These are phyloP conservation scores for Sterrhoptilus dennistouni DNA, from an alignment of 2,113 vertebrate genomes.

Conservation along the genomic window DNA sequence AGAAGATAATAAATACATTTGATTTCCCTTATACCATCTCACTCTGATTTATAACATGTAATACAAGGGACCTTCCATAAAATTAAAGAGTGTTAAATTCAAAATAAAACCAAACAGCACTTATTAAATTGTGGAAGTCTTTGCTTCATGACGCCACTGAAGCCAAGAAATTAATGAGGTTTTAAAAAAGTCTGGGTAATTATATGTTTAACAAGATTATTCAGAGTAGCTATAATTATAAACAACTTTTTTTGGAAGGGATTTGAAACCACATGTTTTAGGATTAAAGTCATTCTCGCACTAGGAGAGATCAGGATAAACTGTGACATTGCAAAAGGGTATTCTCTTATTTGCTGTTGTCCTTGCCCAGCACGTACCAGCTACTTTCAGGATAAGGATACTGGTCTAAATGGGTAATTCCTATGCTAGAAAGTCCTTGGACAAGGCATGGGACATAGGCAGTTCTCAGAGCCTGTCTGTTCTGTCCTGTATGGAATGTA, in stretches of 20 bases:
- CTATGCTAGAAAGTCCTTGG: background rate
- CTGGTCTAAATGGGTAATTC: background rate
- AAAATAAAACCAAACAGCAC: conserved; percentile 34
- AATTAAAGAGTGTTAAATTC: conserved; percentile 33
- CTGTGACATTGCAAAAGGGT: background rate
- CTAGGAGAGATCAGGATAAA: background rate
- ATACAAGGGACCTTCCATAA: conserved; percentile 33
- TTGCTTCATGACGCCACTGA: background rate
- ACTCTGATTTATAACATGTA: background rate
- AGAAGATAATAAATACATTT: background rate
- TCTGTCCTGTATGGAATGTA: background rate
- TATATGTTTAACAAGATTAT: conserved; percentile 54
- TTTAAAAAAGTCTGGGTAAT: conserved; percentile 45
- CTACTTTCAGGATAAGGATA: background rate
- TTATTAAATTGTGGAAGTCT: conserved; percentile 30
- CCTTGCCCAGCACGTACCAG: background rate
- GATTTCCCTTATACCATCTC: background rate
- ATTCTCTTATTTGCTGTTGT: background rate
- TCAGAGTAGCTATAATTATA: conserved; percentile 30
- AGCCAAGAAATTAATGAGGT: conserved; percentile 47
- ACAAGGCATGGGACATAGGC: background rate
- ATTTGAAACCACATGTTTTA: conserved; percentile 34
- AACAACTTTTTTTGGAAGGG: conserved; percentile 31
- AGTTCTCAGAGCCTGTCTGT: background rate
- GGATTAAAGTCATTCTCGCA: background rate